These are phyloP conservation scores for Morpho achilles DNA, from an alignment of 2,888 invertebrate genomes.

Conservation along the genomic window DNA sequence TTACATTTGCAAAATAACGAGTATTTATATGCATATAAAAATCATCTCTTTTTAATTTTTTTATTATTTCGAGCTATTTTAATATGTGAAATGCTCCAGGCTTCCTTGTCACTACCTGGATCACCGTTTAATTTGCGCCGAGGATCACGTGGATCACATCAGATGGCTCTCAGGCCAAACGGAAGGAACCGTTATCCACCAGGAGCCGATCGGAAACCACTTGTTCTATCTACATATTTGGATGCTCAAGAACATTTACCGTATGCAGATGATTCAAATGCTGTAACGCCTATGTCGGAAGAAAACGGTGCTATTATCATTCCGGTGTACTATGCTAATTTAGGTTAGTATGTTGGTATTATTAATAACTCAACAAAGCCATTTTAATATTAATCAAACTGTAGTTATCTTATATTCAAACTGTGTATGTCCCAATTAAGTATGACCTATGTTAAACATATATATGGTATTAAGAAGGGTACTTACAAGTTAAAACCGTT, in stretches of 20 bases:
- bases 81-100: slow-evolving; percentile 79
- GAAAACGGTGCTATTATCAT: slow-evolving; percentile 97
- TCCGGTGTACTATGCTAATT: slow-evolving; percentile 92
- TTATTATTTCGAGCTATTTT: slow-evolving; percentile 28
- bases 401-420: no score
- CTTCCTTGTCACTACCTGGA: slow-evolving; percentile 97
- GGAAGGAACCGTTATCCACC: slow-evolving; percentile 89
- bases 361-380: no score
- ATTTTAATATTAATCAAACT: no score
- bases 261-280: slow-evolving; percentile 98
- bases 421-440: no score
- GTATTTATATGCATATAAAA: no score
- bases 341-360: slow-evolving; percentile 72
- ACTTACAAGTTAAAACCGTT: no score
- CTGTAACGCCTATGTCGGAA: slow-evolving; percentile 98
- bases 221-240: slow-evolving; percentile 95
- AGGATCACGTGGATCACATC: slow-evolving; percentile 94
- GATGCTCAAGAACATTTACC: slow-evolving; percentile 97
- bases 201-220: slow-evolving; percentile 93
- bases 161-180: slow-evolving; percentile 90
- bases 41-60: neutral
- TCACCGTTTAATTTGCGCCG: slow-evolving; percentile 97
- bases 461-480: no score
- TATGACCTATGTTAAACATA: no score
- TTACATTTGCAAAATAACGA: no score